Base-by-base conservation (phyloP, 2,888 invertebrate species). In the Drosophila parthenogenetica region DNA sequence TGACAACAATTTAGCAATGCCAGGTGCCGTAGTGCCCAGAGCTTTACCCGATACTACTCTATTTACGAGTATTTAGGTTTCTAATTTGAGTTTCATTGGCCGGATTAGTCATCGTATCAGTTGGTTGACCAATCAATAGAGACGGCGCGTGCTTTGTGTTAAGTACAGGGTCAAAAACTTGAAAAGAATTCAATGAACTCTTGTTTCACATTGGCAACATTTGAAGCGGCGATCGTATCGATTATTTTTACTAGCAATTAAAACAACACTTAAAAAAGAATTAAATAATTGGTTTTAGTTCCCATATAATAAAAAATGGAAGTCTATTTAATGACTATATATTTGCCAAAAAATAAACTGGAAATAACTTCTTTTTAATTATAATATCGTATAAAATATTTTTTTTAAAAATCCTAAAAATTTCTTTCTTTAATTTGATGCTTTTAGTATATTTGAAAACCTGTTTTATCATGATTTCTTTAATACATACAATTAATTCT, bases 71-170 rank as follows among this genome's bases (percentile, higher is more conserved):
- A 54, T 50, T 62, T 63, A 70, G 66, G 48, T 81, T 69, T 29
- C 29, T 71, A 76, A 84, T 84, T 81, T 65, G 67, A 65, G 66
- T 79, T 84, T 61, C 68, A 81, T 57, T 78, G 77, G 59, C 37
- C 35, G 39, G 81, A 66, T 81, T 78, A 87, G 87, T 81, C 87
- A 81, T 75, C 67, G 68, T 40, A 37, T 57, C 51, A 63, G 22
- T 59, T 58, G 66, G 62, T 66, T 83, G 87, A 87, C 76, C 84
- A 87, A 78, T 75, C 81, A 63, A 39, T 59, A 42, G 48, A 63
- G 22, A 54, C 67, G 67, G 25, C 63, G 78, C 64, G 72, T 72
- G 84, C 76, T 71, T 54, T 40, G 17, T 63, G 43, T 64, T 62
- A 69, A 64, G 39, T 62, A 17, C 49, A 49, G 57, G 48, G 46